Conservation (phyloP, 53 echinoderm and acorn worm genomes). For the Mesocentrotus franciscanus region DNA sequence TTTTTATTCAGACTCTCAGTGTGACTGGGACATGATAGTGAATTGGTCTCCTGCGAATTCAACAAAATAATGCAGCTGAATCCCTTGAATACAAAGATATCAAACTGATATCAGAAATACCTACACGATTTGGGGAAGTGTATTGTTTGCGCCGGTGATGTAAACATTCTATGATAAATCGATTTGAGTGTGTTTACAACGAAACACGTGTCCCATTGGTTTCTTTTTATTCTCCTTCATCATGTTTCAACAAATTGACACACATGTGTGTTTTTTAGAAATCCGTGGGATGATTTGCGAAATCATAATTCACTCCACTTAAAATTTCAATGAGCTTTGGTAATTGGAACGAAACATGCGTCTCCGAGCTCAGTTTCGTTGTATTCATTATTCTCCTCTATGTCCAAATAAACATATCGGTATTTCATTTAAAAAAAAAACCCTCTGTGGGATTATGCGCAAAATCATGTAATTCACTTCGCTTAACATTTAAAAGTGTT, state of each 20-base stretch:
- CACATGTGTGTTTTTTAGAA: background rate
- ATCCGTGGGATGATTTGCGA: background rate
- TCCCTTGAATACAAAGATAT: background rate
- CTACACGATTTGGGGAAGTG: background rate
- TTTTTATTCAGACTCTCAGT: too few species aligned
- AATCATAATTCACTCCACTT: background rate
- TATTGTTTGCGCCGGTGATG: background rate
- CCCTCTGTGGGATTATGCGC: too few species aligned
- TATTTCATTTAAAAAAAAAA: too few species aligned
- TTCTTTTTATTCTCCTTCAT: background rate
- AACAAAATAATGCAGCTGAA: too few species aligned
- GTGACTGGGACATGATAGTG: too few species aligned
- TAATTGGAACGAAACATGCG: too few species aligned
- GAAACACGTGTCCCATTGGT: background rate
- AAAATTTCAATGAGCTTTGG: background rate
- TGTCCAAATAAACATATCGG: too few species aligned
- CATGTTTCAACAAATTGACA: background rate
- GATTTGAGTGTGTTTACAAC: background rate
- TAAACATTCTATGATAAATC: background rate
- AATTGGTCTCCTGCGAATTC: too few species aligned
- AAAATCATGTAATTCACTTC: too few species aligned
- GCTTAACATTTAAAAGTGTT: too few species aligned
- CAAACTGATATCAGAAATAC: slow-evolving; percentile 11
- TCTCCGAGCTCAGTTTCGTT: too few species aligned
- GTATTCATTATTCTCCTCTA: too few species aligned